Evolutionary conservation across 2,797 vertebrate species (phyloP).

Genomic region (Anguilla obscura): DNA sequence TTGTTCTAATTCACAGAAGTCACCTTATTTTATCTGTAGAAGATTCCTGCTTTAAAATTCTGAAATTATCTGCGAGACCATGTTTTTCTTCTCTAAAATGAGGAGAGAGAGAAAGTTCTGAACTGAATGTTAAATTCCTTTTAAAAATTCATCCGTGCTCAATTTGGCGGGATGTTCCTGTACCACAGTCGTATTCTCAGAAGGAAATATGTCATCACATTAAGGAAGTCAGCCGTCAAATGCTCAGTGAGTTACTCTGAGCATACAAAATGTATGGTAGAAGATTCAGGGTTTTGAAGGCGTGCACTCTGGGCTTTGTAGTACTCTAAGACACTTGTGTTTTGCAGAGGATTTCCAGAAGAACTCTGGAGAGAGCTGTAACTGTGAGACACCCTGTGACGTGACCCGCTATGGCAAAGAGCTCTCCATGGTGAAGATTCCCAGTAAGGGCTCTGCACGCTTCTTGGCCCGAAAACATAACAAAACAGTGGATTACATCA

Average conservation of each 20-base stretch:
- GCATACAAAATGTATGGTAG: no score
- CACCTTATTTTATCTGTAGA: constrained; percentile 29
- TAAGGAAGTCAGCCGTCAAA: constrained; percentile 2
- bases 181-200: neutral
- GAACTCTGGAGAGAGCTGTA: constrained; percentile 84
- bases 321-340: neutral
- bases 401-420: constrained; percentile 96
- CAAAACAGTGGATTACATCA: constrained; percentile 94
- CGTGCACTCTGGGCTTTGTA: neutral
- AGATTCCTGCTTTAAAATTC: constrained; percentile 48
- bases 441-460: constrained; percentile 92
- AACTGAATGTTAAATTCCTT: constrained; percentile 1
- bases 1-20: constrained; percentile 56
- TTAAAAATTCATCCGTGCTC: neutral
- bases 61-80: neutral
- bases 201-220: neutral
- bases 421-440: constrained; percentile 99
- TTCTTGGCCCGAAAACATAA: constrained; percentile 96
- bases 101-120: neutral
- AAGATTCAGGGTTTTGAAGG: neutral
- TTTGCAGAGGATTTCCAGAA: constrained; percentile 80
- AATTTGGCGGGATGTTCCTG: neutral
- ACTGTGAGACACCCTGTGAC: constrained; percentile 93
- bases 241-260: neutral
- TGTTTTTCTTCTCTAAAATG: no score